A percentile compares a stretch with the other conserved stretches of the same genome.
These are phyloP conservation scores for Paralichthys olivaceus DNA, from an alignment of 2,113 vertebrate species.

Conservation along the genomic window DNA sequence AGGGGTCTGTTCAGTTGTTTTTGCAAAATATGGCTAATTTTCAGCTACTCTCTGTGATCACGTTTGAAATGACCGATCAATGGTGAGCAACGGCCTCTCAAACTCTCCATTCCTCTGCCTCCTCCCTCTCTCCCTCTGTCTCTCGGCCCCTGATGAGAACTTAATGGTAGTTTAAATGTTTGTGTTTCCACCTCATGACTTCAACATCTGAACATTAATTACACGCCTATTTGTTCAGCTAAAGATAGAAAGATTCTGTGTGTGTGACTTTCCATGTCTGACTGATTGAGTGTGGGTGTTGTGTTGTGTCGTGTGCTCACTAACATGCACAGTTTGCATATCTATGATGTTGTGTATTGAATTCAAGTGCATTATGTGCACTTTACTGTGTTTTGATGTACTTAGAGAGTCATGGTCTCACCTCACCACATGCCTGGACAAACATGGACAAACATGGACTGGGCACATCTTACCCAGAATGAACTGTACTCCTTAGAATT, in stretches of 20 bases:
- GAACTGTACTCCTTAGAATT: too few species aligned
- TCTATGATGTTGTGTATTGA: too few species aligned
- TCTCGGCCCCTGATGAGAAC: conserved; percentile 49
- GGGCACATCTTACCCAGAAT: too few species aligned
- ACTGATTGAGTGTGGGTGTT: conserved; percentile 10
- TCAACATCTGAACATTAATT: conserved; percentile 57
- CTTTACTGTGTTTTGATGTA: too few species aligned
- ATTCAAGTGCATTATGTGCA: too few species aligned
- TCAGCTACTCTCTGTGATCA: not conserved
- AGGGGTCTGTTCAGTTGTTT: not conserved
- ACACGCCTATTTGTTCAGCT: conserved; percentile 43
- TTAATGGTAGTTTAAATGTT: conserved; percentile 61
- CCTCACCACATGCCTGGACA: conserved; percentile 9
- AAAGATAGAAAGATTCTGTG: conserved; percentile 43
- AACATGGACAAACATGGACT: too few species aligned
- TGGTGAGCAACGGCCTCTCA: not conserved
- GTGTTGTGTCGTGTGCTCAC: not conserved
- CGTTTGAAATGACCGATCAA: not conserved
- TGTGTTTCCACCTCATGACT: conserved; percentile 48
- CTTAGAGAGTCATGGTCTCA: not conserved
- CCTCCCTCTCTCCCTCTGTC: not conserved
- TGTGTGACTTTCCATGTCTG: conserved; percentile 11
- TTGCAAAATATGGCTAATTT: too few species aligned
- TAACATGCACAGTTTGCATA: too few species aligned
- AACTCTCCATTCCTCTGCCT: not conserved